phyloP scores from a whole-genome alignment of 1,140 invertebrate species.

The Hylyphantes graminicola region DNA sequence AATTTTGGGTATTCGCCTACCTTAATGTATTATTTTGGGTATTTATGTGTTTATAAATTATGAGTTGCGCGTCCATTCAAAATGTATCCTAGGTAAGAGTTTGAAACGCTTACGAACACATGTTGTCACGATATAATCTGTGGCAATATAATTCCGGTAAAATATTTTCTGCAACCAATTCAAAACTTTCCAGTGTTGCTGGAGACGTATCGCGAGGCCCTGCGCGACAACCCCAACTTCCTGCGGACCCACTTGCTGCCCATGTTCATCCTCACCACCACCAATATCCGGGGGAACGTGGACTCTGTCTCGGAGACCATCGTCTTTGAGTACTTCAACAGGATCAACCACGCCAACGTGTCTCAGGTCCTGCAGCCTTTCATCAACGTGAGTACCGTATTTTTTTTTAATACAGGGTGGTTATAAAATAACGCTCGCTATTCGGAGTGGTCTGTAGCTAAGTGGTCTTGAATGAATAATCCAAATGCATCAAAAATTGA shows the following conservation, averaged over 20 bases:
- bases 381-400: slow-evolving; percentile 63
- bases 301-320: slow-evolving; percentile 58
- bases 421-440: not conserved
- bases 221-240: slow-evolving; percentile 38
- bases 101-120: no score
- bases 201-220: slow-evolving; percentile 40
- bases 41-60: no score
- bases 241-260: slow-evolving; percentile 40
- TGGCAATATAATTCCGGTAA: no score
- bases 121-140: no score
- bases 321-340: slow-evolving; percentile 61
- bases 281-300: slow-evolving; percentile 43
- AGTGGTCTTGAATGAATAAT: no score
- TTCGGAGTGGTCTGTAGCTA: no score
- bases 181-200: slow-evolving; percentile 28
- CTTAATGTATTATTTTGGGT: no score
- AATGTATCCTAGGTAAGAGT: no score
- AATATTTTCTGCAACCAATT: no score
- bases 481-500: no score
- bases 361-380: slow-evolving; percentile 59
- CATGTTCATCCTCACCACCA: slow-evolving; percentile 46
- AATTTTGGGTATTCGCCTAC: no score
- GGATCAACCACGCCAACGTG: slow-evolving; percentile 58
- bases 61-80: no score
- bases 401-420: not conserved